Evolutionary conservation across 2,888 invertebrate genomes (phyloP).

Genomic region (Platypus cylindrus): DNA sequence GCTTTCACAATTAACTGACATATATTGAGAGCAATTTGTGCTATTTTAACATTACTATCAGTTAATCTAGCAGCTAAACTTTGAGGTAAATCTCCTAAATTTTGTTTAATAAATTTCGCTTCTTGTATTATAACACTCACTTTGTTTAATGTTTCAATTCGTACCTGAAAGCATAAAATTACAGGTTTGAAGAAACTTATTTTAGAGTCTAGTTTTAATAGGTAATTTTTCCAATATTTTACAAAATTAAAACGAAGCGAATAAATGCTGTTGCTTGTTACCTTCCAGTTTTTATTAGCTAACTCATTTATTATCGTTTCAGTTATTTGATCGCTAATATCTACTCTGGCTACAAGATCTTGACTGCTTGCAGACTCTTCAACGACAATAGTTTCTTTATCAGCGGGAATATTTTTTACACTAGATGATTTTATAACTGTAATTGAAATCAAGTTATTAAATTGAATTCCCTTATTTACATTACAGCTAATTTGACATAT

Average conservation of each 20-base stretch:
- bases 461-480: conserved; percentile 6
- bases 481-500: conserved; percentile 6
- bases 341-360: conserved; percentile 64
- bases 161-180: conserved; percentile 27
- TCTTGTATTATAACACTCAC: conserved; percentile 57
- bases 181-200: too few species aligned
- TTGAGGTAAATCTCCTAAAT: conserved; percentile 73
- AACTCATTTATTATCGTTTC: conserved; percentile 68
- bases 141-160: conserved; percentile 64
- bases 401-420: conserved; percentile 38
- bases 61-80: conserved; percentile 63
- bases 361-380: conserved; percentile 43
- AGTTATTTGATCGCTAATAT: conserved; percentile 73
- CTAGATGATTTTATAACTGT: conserved; percentile 39
- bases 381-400: conserved; percentile 28
- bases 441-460: conserved; percentile 6
- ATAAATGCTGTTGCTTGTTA: too few species aligned
- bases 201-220: too few species aligned
- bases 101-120: conserved; percentile 68
- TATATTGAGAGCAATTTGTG: conserved; percentile 69
- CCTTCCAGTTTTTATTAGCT: conserved; percentile 89
- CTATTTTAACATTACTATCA: conserved; percentile 88
- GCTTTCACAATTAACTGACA: conserved; percentile 71
- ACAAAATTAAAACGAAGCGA: too few species aligned
- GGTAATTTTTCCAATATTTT: too few species aligned